Conservation (phyloP, 2,888 invertebrate genomes). For the Drosophila quinaria region DNA sequence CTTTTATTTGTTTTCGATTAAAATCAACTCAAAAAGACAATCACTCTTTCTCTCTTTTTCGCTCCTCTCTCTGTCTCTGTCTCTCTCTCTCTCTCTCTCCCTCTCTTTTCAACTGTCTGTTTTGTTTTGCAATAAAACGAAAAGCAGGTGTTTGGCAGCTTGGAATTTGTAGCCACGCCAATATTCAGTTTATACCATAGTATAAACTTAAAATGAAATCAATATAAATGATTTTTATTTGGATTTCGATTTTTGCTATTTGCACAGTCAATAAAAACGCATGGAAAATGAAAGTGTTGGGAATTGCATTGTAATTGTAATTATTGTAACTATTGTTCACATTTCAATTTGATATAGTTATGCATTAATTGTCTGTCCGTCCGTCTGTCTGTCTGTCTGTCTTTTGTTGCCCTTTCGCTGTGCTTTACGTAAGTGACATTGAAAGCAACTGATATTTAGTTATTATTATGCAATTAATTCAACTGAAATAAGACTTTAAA, state of each 20-base stretch:
- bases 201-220: slow-evolving; percentile 36
- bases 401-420: slow-evolving; percentile 59
- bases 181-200: slow-evolving; percentile 19
- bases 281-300: slow-evolving; percentile 76
- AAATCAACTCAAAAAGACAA: neutral
- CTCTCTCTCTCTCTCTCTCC: neutral
- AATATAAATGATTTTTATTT: slow-evolving; percentile 46
- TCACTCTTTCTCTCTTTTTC: neutral
- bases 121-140: slow-evolving; percentile 50
- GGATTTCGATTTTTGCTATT: slow-evolving; percentile 36
- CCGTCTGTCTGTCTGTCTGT: slow-evolving; percentile 9
- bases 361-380: slow-evolving; percentile 45
- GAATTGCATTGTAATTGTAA: slow-evolving; percentile 42
- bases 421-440: slow-evolving; percentile 67
- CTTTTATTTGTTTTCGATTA: slow-evolving; percentile 24
- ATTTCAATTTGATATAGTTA: slow-evolving; percentile 74
- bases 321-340: slow-evolving; percentile 50
- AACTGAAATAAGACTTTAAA: slow-evolving; percentile 15
- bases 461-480: slow-evolving; percentile 75
- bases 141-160: slow-evolving; percentile 28
- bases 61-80: neutral
- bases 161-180: slow-evolving; percentile 40
- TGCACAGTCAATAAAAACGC: slow-evolving; percentile 53
- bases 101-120: neutral
- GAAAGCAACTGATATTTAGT: slow-evolving; percentile 53